Evolutionary conservation across 1,140 invertebrate genomes (phyloP).

Genomic region (Aphelinus atriplicis): DNA sequence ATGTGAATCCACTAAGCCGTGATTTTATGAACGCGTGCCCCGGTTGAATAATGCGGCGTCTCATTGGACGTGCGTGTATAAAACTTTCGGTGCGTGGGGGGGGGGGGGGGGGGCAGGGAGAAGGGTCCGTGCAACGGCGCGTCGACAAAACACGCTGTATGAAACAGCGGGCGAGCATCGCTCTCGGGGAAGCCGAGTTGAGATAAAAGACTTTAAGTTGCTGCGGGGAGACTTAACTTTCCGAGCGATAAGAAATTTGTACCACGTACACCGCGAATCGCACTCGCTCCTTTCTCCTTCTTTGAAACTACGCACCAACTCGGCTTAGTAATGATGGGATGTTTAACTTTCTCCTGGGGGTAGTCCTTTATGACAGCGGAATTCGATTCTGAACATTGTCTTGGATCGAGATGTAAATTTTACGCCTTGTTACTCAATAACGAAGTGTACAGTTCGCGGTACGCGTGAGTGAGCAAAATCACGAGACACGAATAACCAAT

Average conservation of each 20-base stretch:
- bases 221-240: conserved; percentile 10
- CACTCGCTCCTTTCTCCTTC: neutral
- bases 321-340: conserved; percentile 2
- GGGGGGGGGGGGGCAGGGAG: too few species aligned
- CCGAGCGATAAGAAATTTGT: conserved; percentile 14
- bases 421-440: too few species aligned
- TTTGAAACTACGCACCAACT: neutral
- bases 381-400: too few species aligned
- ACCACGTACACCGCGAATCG: conserved; percentile 11
- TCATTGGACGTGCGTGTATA: neutral
- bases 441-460: too few species aligned
- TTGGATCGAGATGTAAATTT: too few species aligned
- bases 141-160: neutral
- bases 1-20: neutral
- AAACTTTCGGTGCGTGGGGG: too few species aligned
- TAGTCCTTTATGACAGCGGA: too few species aligned
- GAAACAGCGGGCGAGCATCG: neutral
- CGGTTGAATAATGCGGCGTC: neutral
- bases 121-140: too few species aligned
- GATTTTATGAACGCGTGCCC: neutral
- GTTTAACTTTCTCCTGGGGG: too few species aligned
- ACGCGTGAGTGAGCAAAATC: too few species aligned
- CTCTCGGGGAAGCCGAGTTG: neutral
- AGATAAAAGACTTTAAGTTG: conserved; percentile 16
- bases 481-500: too few species aligned